These are phyloP conservation scores for Phymastichus coffea DNA, from an alignment of 1,140 invertebrate genomes.

Conservation along the genomic window DNA sequence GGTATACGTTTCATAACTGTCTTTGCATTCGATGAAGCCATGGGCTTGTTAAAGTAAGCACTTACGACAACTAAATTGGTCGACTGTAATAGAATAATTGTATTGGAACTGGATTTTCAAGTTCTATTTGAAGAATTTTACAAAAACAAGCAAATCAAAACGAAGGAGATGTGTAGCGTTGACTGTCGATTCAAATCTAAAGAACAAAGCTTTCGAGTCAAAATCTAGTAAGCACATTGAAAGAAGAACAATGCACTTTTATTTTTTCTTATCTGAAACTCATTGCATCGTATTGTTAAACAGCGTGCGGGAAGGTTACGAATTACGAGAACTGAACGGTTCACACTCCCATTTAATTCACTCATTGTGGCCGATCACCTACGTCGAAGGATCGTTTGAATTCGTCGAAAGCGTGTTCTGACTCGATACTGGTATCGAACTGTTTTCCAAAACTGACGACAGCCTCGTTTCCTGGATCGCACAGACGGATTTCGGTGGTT, in stretches of 20 bases:
- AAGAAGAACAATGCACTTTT: no score
- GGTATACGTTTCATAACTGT: neutral
- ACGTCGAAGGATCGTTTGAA: neutral
- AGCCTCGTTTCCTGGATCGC: slow-evolving; percentile 8
- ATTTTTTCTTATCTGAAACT: neutral
- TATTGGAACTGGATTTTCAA: neutral
- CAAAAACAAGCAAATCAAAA: no score
- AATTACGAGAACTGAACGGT: neutral
- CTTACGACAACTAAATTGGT: neutral
- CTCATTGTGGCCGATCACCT: slow-evolving; percentile 1
- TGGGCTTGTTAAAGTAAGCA: neutral
- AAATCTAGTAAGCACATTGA: neutral
- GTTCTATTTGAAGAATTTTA: no score
- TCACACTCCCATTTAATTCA: neutral
- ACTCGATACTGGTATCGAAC: neutral
- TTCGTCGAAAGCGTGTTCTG: neutral
- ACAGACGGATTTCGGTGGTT: neutral
- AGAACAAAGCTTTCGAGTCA: slow-evolving; percentile 14
- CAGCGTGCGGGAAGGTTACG: slow-evolving; percentile 1
- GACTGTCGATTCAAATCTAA: slow-evolving; percentile 24
- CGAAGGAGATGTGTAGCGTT: no score
- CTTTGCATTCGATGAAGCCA: slow-evolving; percentile 2
- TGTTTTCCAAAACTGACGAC: neutral
- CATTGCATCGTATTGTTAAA: no score
- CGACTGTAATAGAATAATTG: neutral